These are phyloP conservation scores for Psittacula cyanocephala DNA, from an alignment of 2,113 vertebrate species.

Conservation along the genomic window DNA sequence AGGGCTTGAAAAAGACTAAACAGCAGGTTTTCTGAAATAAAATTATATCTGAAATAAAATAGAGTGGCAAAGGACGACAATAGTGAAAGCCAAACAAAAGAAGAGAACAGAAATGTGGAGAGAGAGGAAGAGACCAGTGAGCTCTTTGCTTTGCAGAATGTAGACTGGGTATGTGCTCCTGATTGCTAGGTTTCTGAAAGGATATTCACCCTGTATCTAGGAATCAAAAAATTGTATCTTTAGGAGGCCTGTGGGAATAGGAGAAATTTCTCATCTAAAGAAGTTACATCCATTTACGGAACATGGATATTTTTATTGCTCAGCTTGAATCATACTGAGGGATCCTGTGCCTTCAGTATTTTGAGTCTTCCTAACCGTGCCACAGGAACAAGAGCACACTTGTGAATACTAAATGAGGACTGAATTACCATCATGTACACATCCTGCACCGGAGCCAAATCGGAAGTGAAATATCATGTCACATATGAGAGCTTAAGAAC, in stretches of 20 bases:
- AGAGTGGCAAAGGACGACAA: constrained; percentile 13
- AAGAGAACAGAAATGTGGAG: constrained; percentile 2
- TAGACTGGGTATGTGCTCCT: neutral
- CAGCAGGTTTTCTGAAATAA: constrained; percentile 18
- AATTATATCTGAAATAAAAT: constrained; percentile 14
- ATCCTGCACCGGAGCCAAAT: neutral
- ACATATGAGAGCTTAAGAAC: neutral
- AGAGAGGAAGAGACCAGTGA: neutral
- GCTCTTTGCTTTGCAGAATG: constrained; percentile 4
- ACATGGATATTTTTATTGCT: constrained; percentile 41
- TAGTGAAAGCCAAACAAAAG: constrained; percentile 40
- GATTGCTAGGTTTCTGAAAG: constrained; percentile 10
- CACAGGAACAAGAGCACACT: neutral
- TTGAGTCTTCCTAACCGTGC: neutral
- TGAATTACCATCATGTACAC: constrained; percentile 17
- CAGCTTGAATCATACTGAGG: constrained; percentile 12
- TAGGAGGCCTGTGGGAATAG: neutral
- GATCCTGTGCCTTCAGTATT: constrained; percentile 17
- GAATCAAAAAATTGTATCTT: constrained; percentile 7
- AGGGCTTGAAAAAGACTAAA: neutral
- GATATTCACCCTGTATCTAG: neutral
- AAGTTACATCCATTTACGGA: constrained; percentile 19
- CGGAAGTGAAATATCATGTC: constrained; percentile 11
- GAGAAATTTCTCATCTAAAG: constrained; percentile 1
- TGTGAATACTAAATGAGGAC: neutral